phyloP scores from a whole-genome alignment of 2,797 vertebrate genomes.

The Poecilia gillii region DNA sequence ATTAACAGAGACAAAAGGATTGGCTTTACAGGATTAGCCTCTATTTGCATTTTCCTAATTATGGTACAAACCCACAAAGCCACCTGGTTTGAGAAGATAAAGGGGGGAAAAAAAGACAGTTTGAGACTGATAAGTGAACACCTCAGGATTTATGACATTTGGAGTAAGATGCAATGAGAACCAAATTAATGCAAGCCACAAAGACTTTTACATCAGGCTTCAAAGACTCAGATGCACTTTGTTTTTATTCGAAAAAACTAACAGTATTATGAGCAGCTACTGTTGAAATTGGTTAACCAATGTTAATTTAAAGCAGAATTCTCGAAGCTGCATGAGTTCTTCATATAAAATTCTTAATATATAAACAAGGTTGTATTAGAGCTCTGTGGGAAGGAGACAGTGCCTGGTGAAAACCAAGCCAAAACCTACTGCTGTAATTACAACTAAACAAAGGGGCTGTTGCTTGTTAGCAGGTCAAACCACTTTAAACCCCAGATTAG shows the following conservation, averaged over 20 bases:
- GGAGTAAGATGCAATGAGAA: slow-evolving; percentile 31
- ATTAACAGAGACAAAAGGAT: slow-evolving; percentile 64
- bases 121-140: slow-evolving; percentile 47
- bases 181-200: slow-evolving; percentile 40
- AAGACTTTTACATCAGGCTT: slow-evolving; percentile 51
- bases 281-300: slow-evolving; percentile 21
- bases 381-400: slow-evolving; percentile 19
- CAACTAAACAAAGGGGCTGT: slow-evolving; percentile 35
- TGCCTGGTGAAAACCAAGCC: slow-evolving; percentile 34
- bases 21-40: slow-evolving; percentile 71
- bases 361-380: background rate
- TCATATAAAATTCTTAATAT: slow-evolving; percentile 17
- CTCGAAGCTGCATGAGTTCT: slow-evolving; percentile 5
- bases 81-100: slow-evolving; percentile 79
- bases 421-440: slow-evolving; percentile 27
- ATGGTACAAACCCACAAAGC: slow-evolving; percentile 65
- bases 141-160: slow-evolving; percentile 54
- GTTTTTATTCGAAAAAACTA: slow-evolving; percentile 19
- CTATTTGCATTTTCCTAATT: slow-evolving; percentile 84
- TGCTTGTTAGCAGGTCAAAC: background rate
- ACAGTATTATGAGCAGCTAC: slow-evolving; percentile 19
- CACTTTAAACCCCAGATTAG: background rate
- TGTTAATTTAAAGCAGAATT: slow-evolving; percentile 19
- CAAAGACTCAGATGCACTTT: slow-evolving; percentile 31
- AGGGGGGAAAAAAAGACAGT: slow-evolving; percentile 41